Percentiles rank a stretch among this genome's conserved stretches.
These are phyloP conservation scores for Arge pagana DNA, from an alignment of 2,888 invertebrate species.

Conservation along the genomic window DNA sequence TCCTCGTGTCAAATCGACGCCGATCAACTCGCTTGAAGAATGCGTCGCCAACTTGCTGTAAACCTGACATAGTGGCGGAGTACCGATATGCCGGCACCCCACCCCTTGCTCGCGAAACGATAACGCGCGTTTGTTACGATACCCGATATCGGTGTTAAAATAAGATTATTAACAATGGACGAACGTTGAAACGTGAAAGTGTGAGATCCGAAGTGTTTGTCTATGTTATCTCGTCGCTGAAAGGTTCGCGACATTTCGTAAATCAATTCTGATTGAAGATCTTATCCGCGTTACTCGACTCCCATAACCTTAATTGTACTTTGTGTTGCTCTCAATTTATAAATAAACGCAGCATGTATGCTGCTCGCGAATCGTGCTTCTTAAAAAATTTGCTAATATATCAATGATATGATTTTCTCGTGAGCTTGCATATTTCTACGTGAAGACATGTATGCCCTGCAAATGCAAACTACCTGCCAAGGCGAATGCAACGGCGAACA, in stretches of 20 bases:
- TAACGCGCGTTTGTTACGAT: conserved; percentile 9
- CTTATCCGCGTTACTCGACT: background rate
- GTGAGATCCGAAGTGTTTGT: conserved; percentile 28
- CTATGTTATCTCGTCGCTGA: background rate
- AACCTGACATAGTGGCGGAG: too few relatives aligned
- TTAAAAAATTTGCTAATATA: background rate
- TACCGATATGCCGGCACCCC: conserved; percentile 40
- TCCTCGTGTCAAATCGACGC: too few relatives aligned
- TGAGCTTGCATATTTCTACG: background rate
- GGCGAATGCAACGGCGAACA: conserved; percentile 50
- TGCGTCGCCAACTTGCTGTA: too few relatives aligned
- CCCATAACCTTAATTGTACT: conserved; percentile 1
- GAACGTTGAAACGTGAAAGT: conserved; percentile 28
- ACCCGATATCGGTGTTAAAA: background rate
- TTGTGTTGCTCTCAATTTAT: background rate
- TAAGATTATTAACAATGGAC: conserved; percentile 28
- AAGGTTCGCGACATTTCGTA: background rate
- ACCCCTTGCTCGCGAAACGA: conserved; percentile 27
- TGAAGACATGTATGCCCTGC: conserved; percentile 50
- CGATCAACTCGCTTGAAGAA: too few relatives aligned
- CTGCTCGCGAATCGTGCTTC: background rate
- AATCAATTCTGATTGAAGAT: background rate
- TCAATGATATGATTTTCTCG: background rate
- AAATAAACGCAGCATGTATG: background rate
- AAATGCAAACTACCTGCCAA: conserved; percentile 54